Evolutionary conservation across 2,888 invertebrate genomes (phyloP).

Genomic region (Drosophila tanythrix): DNA sequence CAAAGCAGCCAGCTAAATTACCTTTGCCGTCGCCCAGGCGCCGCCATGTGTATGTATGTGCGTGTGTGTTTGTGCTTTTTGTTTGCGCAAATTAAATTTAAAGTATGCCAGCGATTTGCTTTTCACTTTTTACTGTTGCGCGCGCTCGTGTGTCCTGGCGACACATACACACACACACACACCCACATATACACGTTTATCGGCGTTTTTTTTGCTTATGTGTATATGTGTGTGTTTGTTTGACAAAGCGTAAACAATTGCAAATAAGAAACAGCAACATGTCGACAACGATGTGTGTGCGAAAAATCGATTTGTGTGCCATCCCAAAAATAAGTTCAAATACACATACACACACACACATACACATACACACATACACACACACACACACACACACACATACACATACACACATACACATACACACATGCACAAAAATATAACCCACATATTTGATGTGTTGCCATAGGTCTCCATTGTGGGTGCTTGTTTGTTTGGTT

Average conservation of each 20-base stretch:
- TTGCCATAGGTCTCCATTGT: constrained; percentile 44
- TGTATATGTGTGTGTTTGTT: constrained; percentile 47
- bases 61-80: constrained; percentile 42
- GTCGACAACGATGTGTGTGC: constrained; percentile 65
- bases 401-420: constrained; percentile 13
- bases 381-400: not conserved
- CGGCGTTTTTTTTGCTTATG: constrained; percentile 22
- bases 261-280: constrained; percentile 63
- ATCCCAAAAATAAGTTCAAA: constrained; percentile 69
- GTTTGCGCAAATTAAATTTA: constrained; percentile 78
- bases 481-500: constrained; percentile 40
- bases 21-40: constrained; percentile 62
- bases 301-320: constrained; percentile 78
- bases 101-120: constrained; percentile 77
- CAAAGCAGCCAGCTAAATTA: constrained; percentile 29
- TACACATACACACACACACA: constrained; percentile 25
- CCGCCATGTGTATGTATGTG: constrained; percentile 37
- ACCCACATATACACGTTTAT: constrained; percentile 12
- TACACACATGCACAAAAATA: constrained; percentile 7
- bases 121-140: constrained; percentile 75
- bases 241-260: constrained; percentile 79
- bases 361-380: not conserved
- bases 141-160: constrained; percentile 60
- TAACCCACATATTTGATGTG: constrained; percentile 46
- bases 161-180: constrained; percentile 33